A percentile compares a stretch with the other conserved stretches of the same genome.
Evolutionary conservation across 1,140 invertebrate species (phyloP).

Genomic region (Diabrotica undecimpunctata): DNA sequence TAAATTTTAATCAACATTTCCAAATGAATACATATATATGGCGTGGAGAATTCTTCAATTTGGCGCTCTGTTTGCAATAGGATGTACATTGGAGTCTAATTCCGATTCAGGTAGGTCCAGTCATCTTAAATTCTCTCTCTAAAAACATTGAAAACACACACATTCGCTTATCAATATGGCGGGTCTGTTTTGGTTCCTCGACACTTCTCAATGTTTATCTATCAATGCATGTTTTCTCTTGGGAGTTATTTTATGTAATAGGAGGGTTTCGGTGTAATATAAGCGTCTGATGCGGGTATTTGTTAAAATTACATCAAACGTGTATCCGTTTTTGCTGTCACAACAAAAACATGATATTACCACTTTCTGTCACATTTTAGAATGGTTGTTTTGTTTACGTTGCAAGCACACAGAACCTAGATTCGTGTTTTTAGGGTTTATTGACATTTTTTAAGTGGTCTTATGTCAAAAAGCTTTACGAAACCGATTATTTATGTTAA

Average conservation of each 20-base stretch:
- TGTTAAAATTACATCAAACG: neutral
- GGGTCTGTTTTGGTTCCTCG: slow-evolving; percentile 22
- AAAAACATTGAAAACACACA: slow-evolving; percentile 23
- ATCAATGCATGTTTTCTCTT: neutral
- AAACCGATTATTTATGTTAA: no score
- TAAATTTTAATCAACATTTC: slow-evolving; percentile 25
- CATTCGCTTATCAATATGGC: slow-evolving; percentile 25
- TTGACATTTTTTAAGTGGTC: neutral
- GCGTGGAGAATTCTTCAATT: slow-evolving; percentile 37
- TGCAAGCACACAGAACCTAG: neutral
- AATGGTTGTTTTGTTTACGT: neutral
- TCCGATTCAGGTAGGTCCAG: slow-evolving; percentile 29
- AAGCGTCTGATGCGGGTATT: neutral
- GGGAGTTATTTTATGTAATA: neutral
- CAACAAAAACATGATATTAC: slow-evolving; percentile 13
- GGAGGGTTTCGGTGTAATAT: neutral
- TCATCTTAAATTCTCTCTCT: slow-evolving; percentile 9
- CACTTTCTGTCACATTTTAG: neutral
- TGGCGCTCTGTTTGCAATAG: slow-evolving; percentile 37
- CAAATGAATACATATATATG: slow-evolving; percentile 40
- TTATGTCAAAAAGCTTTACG: no score
- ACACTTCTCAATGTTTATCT: slow-evolving; percentile 3
- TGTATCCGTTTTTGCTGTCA: slow-evolving; percentile 8
- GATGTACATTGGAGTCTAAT: slow-evolving; percentile 24
- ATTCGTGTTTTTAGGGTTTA: neutral